phyloP scores from a whole-genome alignment of 2,888 invertebrate genomes.

The Colostygia pectinataria region DNA sequence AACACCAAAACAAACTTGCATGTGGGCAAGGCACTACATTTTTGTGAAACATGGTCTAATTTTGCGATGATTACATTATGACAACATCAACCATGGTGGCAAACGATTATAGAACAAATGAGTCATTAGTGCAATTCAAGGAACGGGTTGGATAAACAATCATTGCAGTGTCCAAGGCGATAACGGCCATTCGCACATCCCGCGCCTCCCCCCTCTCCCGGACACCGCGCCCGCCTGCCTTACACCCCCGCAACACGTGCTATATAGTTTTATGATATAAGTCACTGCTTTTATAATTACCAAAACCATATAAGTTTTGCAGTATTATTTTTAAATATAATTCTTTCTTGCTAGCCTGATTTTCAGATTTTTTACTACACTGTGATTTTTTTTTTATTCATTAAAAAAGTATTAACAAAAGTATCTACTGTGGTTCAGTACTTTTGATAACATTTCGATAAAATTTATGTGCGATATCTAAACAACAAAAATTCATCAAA shows the following conservation, averaged over 20 bases:
- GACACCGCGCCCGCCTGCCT: slow-evolving; percentile 31
- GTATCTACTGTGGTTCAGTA: too few relatives aligned
- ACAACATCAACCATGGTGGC: slow-evolving; percentile 42
- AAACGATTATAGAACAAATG: slow-evolving; percentile 68
- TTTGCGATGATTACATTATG: slow-evolving; percentile 14
- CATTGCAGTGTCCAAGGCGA: slow-evolving; percentile 78
- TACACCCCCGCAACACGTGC: slow-evolving; percentile 46
- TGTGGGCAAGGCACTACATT: too few relatives aligned
- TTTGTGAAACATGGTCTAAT: background rate
- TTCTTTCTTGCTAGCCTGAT: too few relatives aligned
- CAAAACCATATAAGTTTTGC: too few relatives aligned
- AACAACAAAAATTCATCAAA: too few relatives aligned
- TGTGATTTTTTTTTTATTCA: too few relatives aligned
- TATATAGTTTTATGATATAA: slow-evolving; percentile 24
- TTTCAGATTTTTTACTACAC: too few relatives aligned
- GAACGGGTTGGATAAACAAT: slow-evolving; percentile 81
- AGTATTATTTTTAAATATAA: too few relatives aligned
- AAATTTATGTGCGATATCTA: too few relatives aligned
- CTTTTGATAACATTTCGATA: too few relatives aligned
- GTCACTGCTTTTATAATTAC: slow-evolving; percentile 7
- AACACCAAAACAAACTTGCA: too few relatives aligned
- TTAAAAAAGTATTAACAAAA: too few relatives aligned
- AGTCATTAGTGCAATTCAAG: slow-evolving; percentile 81
- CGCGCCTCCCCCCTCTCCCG: slow-evolving; percentile 59
- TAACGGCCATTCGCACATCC: slow-evolving; percentile 81